These are phyloP conservation scores for Rhorus exstirpatorius DNA, from an alignment of 2,888 invertebrate species.

Conservation along the genomic window DNA sequence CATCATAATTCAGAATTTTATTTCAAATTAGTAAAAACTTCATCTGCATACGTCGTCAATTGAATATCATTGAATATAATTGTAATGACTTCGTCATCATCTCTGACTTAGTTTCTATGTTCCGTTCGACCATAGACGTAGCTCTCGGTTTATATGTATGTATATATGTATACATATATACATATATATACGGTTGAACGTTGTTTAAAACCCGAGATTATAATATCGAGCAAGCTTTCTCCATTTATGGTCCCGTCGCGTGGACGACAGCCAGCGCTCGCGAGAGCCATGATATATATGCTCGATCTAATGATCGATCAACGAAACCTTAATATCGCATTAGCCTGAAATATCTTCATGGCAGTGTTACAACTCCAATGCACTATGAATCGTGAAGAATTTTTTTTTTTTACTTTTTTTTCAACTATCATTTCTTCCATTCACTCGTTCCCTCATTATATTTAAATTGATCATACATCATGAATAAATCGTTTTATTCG, in stretches of 20 bases:
- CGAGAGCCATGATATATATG: constrained; percentile 40
- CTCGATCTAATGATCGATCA: constrained; percentile 66
- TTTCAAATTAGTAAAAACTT: constrained; percentile 42
- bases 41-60: constrained; percentile 45
- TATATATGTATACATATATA: constrained; percentile 12
- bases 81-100: constrained; percentile 59
- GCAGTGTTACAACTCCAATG: not conserved
- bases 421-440: not conserved
- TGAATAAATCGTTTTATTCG: not conserved
- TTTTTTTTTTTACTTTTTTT: not conserved
- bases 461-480: not conserved
- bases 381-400: not conserved
- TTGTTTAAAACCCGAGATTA: constrained; percentile 63
- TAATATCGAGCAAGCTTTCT: constrained; percentile 70
- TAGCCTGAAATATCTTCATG: constrained; percentile 38
- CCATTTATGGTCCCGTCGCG: constrained; percentile 69
- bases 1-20: constrained; percentile 40
- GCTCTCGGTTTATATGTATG: too few relatives aligned
- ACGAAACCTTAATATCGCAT: constrained; percentile 57
- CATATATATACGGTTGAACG: constrained; percentile 24
- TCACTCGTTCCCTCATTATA: not conserved
- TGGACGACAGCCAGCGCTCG: constrained; percentile 55
- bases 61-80: constrained; percentile 65
- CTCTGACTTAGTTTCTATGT: constrained; percentile 39
- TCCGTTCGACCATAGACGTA: constrained; percentile 33